phyloP scores from a whole-genome alignment of 2,797 vertebrate genomes.

The Malurus splendens region DNA sequence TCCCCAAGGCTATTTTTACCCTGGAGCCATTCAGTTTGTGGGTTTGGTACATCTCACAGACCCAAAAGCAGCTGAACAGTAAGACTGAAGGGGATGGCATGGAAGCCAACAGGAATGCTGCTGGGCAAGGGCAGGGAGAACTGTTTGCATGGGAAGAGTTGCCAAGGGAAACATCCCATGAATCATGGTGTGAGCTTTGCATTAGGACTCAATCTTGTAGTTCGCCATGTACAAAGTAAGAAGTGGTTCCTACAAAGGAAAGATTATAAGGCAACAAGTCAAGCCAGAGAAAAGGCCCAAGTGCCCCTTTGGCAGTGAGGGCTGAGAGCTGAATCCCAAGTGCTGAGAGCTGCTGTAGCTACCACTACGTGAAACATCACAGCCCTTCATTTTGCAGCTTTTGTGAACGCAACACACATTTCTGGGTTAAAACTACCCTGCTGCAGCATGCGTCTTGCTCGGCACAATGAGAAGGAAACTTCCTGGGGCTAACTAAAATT shows the following conservation, averaged over 20 bases:
- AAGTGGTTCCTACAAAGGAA: background rate
- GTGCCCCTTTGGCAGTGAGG: background rate
- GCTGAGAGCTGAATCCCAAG: background rate
- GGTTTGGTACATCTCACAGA: background rate
- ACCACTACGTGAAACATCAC: background rate
- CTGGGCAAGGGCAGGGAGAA: background rate
- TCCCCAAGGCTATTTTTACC: background rate
- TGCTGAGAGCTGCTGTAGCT: background rate
- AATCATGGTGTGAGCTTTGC: background rate
- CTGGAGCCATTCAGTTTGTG: background rate
- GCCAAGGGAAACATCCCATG: background rate
- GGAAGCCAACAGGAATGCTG: background rate
- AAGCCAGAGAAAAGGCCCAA: background rate
- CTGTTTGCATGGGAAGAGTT: background rate
- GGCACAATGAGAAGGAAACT: background rate
- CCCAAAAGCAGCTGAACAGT: background rate
- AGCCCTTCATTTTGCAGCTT: background rate
- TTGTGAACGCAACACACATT: background rate
- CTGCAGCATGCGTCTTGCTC: background rate
- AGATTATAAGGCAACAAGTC: background rate
- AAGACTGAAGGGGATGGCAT: background rate
- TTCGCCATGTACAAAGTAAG: background rate
- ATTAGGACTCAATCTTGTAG: background rate
- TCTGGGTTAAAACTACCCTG: background rate
- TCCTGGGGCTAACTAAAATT: background rate